phyloP scores from a whole-genome alignment of 2,797 vertebrate species.

The Sebastes trivittatus region DNA sequence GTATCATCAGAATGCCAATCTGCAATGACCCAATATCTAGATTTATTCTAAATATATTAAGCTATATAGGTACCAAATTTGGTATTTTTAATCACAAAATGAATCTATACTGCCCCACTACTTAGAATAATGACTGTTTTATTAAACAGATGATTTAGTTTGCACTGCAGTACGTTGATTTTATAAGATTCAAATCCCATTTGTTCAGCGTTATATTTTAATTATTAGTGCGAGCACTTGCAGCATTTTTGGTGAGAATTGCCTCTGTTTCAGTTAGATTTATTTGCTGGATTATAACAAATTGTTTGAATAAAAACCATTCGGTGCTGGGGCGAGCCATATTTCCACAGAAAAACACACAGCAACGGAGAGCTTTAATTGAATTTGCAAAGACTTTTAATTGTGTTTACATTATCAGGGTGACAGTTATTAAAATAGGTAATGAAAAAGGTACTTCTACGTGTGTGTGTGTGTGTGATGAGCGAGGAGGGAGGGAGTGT shows the following conservation, averaged over 20 bases:
- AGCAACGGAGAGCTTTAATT: slow-evolving; percentile 1
- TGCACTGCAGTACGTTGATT: background rate
- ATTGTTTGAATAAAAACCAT: slow-evolving; percentile 1
- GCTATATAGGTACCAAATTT: too few species aligned
- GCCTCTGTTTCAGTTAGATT: too few species aligned
- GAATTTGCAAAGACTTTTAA: slow-evolving; percentile 14
- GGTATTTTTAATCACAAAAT: too few species aligned
- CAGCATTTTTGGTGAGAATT: background rate
- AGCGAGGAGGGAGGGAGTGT: background rate
- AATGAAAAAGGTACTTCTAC: background rate
- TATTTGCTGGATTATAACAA: too few species aligned
- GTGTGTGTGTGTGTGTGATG: background rate
- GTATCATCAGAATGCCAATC: too few species aligned
- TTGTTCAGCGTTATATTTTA: background rate
- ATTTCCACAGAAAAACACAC: background rate
- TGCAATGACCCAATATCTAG: too few species aligned
- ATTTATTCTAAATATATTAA: too few species aligned
- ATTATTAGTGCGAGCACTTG: background rate
- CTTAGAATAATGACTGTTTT: too few species aligned
- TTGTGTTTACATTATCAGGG: background rate
- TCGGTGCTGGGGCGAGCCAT: background rate
- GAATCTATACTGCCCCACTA: too few species aligned
- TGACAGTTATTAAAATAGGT: background rate
- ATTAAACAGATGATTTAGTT: background rate
- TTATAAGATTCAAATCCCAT: background rate